A percentile compares a stretch with the other conserved stretches of the same genome.
Conservation (phyloP, 2,888 invertebrate species). For the Cybosia mesomella region DNA sequence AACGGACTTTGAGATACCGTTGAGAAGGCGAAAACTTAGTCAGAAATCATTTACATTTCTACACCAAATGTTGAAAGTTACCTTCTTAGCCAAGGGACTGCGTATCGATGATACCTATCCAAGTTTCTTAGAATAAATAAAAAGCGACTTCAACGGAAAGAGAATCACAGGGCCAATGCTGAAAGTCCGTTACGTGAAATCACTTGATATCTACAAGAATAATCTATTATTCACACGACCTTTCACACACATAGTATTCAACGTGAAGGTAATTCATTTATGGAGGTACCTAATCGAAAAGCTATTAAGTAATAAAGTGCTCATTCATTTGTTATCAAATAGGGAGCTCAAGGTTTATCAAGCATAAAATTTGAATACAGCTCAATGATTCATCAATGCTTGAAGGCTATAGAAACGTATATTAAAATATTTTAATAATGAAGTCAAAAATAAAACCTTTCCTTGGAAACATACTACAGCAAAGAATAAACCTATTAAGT, state of each 20-base stretch:
- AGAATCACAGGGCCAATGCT: slow-evolving; percentile 33
- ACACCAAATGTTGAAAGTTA: slow-evolving; percentile 37
- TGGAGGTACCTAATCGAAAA: slow-evolving; percentile 22
- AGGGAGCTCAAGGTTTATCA: slow-evolving; percentile 2
- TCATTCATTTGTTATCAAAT: slow-evolving; percentile 17
- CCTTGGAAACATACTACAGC: neutral
- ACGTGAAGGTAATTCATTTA: slow-evolving; percentile 29
- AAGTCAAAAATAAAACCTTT: neutral
- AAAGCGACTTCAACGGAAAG: slow-evolving; percentile 31
- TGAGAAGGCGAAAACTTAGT: slow-evolving; percentile 40
- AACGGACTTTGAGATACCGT: slow-evolving; percentile 42
- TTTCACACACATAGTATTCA: slow-evolving; percentile 36
- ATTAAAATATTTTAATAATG: neutral
- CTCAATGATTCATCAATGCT: slow-evolving; percentile 7
- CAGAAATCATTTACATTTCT: slow-evolving; percentile 50
- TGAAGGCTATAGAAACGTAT: neutral
- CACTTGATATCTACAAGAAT: slow-evolving; percentile 36
- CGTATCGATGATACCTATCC: slow-evolving; percentile 16
- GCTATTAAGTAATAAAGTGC: slow-evolving; percentile 24
- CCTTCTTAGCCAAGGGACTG: slow-evolving; percentile 30
- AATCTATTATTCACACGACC: slow-evolving; percentile 43
- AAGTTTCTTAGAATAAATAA: slow-evolving; percentile 34
- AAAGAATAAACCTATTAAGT: neutral
- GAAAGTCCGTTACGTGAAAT: slow-evolving; percentile 25
- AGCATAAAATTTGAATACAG: slow-evolving; percentile 10